These are phyloP conservation scores for Scaptomyza parva DNA, from an alignment of 2,888 invertebrate genomes.

Conservation along the genomic window DNA sequence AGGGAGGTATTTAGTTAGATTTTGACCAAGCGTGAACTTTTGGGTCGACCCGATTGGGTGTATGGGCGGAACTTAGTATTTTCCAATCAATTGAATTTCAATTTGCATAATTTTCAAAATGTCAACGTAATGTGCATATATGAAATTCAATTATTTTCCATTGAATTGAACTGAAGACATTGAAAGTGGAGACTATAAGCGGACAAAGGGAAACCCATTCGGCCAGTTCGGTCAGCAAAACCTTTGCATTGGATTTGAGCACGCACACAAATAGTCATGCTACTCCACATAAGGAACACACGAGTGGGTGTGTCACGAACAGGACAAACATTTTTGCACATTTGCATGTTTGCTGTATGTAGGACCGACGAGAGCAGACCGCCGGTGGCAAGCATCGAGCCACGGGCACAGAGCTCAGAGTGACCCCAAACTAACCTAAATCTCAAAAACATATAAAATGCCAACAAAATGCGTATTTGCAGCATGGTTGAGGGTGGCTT, in stretches of 20 bases:
- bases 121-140: constrained; percentile 76
- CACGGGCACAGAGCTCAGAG: constrained; percentile 6
- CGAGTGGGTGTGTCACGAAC: constrained; percentile 62
- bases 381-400: constrained; percentile 7
- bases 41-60: constrained; percentile 2
- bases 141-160: constrained; percentile 81
- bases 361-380: constrained; percentile 5
- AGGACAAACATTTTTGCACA: constrained; percentile 73
- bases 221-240: constrained; percentile 12
- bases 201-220: constrained; percentile 49
- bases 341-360: constrained; percentile 52
- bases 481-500: constrained; percentile 4
- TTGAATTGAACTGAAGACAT: constrained; percentile 80
- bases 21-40: constrained; percentile 14
- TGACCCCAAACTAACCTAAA: constrained; percentile 75
- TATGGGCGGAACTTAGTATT: constrained; percentile 51
- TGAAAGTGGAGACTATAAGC: constrained; percentile 65
- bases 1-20: constrained; percentile 39
- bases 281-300: constrained; percentile 9
- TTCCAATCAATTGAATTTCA: constrained; percentile 81
- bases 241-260: constrained; percentile 22
- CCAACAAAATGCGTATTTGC: constrained; percentile 43
- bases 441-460: constrained; percentile 57
- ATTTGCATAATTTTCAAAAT: constrained; percentile 78
- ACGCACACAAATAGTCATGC: constrained; percentile 22